Evolutionary conservation across 2,888 invertebrate genomes (phyloP).

Genomic region (Stratiomys singularior): DNA sequence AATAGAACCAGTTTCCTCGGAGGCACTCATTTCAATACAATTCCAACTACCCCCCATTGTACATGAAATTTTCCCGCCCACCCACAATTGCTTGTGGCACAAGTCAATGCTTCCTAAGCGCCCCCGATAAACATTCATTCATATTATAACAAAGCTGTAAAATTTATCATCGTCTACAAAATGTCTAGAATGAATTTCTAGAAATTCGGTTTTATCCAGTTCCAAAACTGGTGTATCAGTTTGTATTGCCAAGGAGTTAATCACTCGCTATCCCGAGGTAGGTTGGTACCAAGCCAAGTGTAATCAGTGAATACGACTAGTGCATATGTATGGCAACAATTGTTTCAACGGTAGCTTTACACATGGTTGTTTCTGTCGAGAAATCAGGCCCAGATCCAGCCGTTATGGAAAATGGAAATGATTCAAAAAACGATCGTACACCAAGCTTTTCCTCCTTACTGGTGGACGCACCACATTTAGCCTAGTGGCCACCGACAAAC

Average conservation of each 20-base stretch:
- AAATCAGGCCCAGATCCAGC: neutral
- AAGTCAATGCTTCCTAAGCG: conserved; percentile 11
- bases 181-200: conserved; percentile 31
- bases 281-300: neutral
- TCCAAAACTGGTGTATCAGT: conserved; percentile 6
- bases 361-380: no score
- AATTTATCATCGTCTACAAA: conserved; percentile 34
- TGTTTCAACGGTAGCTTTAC: no score
- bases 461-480: neutral
- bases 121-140: conserved; percentile 6
- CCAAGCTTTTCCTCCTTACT: neutral
- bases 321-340: neutral
- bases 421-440: neutral
- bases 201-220: conserved; percentile 43
- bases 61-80: neutral
- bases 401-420: no score
- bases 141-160: conserved; percentile 22
- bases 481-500: neutral
- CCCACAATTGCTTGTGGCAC: neutral
- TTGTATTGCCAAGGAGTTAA: conserved; percentile 1
- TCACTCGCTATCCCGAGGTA: neutral
- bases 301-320: neutral
- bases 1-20: no score
- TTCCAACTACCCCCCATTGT: neutral
- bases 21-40: neutral